phyloP scores from a whole-genome alignment of 2,888 invertebrate species.

The Antheraea assamensis region DNA sequence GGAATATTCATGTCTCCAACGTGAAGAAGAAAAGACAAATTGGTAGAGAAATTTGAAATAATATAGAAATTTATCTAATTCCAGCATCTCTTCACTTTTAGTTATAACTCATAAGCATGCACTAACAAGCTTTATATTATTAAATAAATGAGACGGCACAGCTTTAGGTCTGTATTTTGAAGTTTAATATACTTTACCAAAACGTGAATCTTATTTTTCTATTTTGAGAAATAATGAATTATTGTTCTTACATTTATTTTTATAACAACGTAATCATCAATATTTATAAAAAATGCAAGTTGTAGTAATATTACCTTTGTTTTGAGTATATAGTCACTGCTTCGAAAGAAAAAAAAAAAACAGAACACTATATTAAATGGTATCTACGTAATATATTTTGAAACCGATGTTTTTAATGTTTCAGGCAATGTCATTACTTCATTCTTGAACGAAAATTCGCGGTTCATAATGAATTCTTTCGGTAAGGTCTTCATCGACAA shows the following conservation, averaged over 20 bases:
- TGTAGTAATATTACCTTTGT: not conserved
- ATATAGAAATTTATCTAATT: too few species aligned
- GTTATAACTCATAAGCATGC: too few species aligned
- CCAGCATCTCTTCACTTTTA: too few species aligned
- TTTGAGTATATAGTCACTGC: not conserved
- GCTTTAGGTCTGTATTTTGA: too few species aligned
- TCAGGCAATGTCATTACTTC: constrained; percentile 28
- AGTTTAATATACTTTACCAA: too few species aligned
- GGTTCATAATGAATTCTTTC: constrained; percentile 38
- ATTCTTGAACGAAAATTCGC: constrained; percentile 45
- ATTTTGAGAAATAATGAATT: not conserved
- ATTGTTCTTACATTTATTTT: not conserved
- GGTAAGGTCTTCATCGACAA: constrained; percentile 45
- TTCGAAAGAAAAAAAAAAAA: not conserved
- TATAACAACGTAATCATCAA: not conserved
- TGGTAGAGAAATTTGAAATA: too few species aligned
- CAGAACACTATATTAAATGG: too few species aligned
- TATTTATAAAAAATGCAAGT: not conserved
- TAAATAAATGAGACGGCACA: too few species aligned
- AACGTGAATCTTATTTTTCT: not conserved
- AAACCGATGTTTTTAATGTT: constrained; percentile 13
- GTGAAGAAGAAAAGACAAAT: not conserved
- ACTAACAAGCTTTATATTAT: too few species aligned
- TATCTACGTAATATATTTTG: not conserved
- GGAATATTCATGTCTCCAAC: not conserved